Base-by-base conservation (phyloP, 1,140 invertebrate species). In the Aphis craccivora region DNA sequence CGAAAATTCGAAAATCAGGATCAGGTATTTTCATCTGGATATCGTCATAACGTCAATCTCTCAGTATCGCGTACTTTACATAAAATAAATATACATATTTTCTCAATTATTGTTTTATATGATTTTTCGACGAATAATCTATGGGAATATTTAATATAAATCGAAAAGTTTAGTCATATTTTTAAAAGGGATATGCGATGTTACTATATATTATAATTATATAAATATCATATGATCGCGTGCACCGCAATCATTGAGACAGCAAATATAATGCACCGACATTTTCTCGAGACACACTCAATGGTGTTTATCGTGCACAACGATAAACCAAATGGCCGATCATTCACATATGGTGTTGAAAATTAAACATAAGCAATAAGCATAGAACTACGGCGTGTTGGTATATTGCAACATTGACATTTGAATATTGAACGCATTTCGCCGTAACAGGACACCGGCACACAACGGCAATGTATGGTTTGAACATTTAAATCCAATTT, bases 261-360 rank as follows among this genome's bases (percentile, higher is more conserved):
- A 23, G 6, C 18, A 37, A 14, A 76, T 35, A 22, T 76, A n/a
- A 76, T 35, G 60, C 4, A 76, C 4, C 14, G 14, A 76, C 60
- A n/a, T 76, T 7, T 6, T n/a, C 45, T 51, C 22, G 35, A 48
- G 7, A 87, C 86, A 8, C 86, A 48, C 30, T 35, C 2, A 22
- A 87, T 22, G n/a, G 45, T 87, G 45, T 87, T 87, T 87, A 87
- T 87, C n/a, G 43, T 40, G 18, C 45, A n/a, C 86, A 8, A 87
- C 4, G 14, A 87, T 40, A 45, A 87, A 87, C 84, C 84, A 45
- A 87, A 87, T 45, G 43, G 84, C 43, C 86, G 14, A 87, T 48
- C 45, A 22, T 87, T 87, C 45, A 48, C 86, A 87, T 25, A n/a
- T 48, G 45, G 86, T 20, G 86, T 30, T 51, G 30, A 87, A 87